These are phyloP conservation scores for Tenthredo livida DNA, from an alignment of 2,888 invertebrate species.

Conservation along the genomic window DNA sequence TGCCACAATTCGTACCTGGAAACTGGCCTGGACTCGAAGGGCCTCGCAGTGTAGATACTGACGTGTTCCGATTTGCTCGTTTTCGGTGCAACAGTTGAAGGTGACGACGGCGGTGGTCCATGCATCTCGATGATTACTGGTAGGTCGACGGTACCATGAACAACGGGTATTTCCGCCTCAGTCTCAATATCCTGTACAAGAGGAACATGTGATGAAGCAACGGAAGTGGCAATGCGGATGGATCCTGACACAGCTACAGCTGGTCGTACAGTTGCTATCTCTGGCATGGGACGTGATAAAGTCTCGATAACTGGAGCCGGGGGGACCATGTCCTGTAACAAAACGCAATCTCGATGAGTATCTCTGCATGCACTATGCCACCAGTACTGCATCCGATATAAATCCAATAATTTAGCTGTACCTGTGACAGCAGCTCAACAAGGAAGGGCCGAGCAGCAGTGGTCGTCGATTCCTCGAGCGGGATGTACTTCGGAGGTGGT, in stretches of 20 bases:
- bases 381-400: background rate
- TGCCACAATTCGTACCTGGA: conserved; percentile 64
- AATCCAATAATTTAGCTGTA: conserved; percentile 55
- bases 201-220: conserved; percentile 74
- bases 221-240: conserved; percentile 74
- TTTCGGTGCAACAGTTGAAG: conserved; percentile 57
- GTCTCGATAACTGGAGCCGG: conserved; percentile 69
- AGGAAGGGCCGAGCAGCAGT: conserved; percentile 70
- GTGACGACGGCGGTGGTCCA: conserved; percentile 59
- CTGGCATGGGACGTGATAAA: conserved; percentile 64
- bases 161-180: conserved; percentile 75
- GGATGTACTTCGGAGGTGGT: conserved; percentile 74
- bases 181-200: conserved; percentile 71
- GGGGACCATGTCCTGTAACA: conserved; percentile 73
- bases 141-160: conserved; percentile 76
- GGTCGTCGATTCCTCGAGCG: conserved; percentile 69
- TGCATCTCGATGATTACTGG: conserved; percentile 74
- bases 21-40: conserved; percentile 72
- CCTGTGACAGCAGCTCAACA: conserved; percentile 74
- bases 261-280: conserved; percentile 71
- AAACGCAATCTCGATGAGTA: conserved; percentile 5
- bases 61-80: conserved; percentile 70
- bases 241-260: conserved; percentile 74
- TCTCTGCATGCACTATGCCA: background rate
- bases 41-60: conserved; percentile 73